phyloP scores from a whole-genome alignment of 2,797 vertebrate genomes.

The Danionella dracula region DNA sequence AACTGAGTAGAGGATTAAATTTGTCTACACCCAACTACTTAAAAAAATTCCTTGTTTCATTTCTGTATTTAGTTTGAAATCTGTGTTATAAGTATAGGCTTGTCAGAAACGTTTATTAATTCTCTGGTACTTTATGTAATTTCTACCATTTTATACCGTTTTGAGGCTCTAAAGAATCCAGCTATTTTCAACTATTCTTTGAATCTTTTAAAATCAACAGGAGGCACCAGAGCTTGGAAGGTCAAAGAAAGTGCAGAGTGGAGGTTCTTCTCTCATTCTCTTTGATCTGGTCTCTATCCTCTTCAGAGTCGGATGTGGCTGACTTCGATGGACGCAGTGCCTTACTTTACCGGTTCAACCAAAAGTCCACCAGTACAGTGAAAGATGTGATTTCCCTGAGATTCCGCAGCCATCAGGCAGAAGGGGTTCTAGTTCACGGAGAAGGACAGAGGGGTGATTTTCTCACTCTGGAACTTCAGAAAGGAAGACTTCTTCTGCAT shows the following conservation, averaged over 20 bases:
- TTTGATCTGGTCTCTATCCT: slow-evolving; percentile 1
- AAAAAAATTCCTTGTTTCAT: too few species aligned
- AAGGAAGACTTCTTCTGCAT: slow-evolving; percentile 80
- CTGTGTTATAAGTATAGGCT: too few species aligned
- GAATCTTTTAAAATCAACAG: slow-evolving; percentile 19
- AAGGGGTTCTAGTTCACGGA: slow-evolving; percentile 89
- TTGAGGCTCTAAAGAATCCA: slow-evolving; percentile 1
- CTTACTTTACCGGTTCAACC: slow-evolving; percentile 85
- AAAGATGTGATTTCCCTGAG: slow-evolving; percentile 86
- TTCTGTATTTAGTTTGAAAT: too few species aligned
- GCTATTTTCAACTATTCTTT: background rate
- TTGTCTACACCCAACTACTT: too few species aligned
- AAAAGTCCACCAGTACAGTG: slow-evolving; percentile 78
- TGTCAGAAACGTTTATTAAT: too few species aligned
- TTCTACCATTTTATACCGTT: too few species aligned
- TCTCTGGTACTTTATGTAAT: too few species aligned
- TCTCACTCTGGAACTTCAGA: slow-evolving; percentile 85
- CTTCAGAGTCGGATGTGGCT: slow-evolving; percentile 82
- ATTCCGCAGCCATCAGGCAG: slow-evolving; percentile 87
- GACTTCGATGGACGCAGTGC: slow-evolving; percentile 89
- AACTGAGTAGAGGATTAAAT: too few species aligned
- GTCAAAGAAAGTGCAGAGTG: slow-evolving; percentile 19
- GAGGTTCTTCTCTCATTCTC: background rate
- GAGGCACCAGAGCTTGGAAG: background rate
- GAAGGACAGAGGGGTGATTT: slow-evolving; percentile 87